Evolutionary conservation across 2,113 vertebrate genomes (phyloP), one percentile per base, ranked within the genome.

Genomic region (Piprites chloris): DNA sequence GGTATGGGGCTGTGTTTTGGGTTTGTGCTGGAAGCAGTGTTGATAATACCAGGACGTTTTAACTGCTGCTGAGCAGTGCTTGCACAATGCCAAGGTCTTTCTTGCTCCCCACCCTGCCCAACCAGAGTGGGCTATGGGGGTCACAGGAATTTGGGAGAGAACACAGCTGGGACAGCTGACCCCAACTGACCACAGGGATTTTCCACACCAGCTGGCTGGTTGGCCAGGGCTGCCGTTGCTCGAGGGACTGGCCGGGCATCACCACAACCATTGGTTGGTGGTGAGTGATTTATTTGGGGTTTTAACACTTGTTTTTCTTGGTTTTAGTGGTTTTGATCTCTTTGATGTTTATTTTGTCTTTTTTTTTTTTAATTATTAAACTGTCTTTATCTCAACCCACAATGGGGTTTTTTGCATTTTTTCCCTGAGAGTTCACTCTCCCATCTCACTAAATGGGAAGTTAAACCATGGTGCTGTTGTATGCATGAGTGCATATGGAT

Each of bases 101-200:
- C 41, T 22, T 87, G 15, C 24, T 33, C 9, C 24, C 46, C 42
- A 46, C 8, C 0, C 14, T 30, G 13, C 7, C 9, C 11, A 2
- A 2, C 2, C 39, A 50, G 10, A n/a, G 17, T 2, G 9, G 16
- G 14, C 23, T 62, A 5, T 46, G 8, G 3, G 3, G 0, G 6
- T 28, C 22, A 16, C 10, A 47, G 42, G 56, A 21, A 8, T 0
- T 0, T 74, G 39, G 35, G 30, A 93, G 14, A 17, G 6, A 33
- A 46, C 11, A 28, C 7, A 63, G 5, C 9, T 2, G 11, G 17
- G 16, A 35, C 7, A 78, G 23, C 4, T 71, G 20, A 39, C 2
- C 18, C 8, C 6, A 19, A 0, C 2, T 30, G 28, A 50, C 19
- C 21, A 3, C 20, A 32, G 21, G 26, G 58, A 11, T 73, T 11